Conservation (phyloP, 1,140 invertebrate genomes). For the Diorhabda sublineata region DNA sequence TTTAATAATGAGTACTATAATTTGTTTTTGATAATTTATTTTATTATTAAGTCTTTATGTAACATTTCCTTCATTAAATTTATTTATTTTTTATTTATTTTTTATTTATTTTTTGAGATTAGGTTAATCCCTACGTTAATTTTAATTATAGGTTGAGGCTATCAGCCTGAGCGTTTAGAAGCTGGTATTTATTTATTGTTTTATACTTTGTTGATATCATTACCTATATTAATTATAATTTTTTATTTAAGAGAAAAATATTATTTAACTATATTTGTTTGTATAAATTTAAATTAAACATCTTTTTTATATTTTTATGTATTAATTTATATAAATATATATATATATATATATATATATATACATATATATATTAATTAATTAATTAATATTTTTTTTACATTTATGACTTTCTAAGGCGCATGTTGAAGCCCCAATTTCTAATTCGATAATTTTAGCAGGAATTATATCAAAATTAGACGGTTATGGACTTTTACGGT, state of each 20-base stretch:
- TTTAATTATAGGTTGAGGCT: too few species aligned
- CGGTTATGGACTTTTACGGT: conserved; percentile 53
- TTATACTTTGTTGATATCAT: conserved; percentile 58
- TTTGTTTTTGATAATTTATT: conserved; percentile 61
- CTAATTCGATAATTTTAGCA: conserved; percentile 67
- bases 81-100: conserved; percentile 50
- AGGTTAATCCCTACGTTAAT: too few species aligned
- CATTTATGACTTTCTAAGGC: conserved; percentile 65
- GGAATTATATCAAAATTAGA: conserved; percentile 66
- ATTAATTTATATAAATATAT: too few species aligned
- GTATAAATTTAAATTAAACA: conserved; percentile 45
- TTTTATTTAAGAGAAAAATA: conserved; percentile 45
- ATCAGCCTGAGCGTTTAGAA: conserved; percentile 57
- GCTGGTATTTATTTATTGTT: conserved; percentile 59
- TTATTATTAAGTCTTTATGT: conserved; percentile 22
- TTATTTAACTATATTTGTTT: conserved; percentile 52
- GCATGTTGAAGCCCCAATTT: conserved; percentile 44
- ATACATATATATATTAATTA: too few species aligned
- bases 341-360: too few species aligned
- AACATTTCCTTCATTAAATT: conserved; percentile 36
- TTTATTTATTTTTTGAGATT: too few species aligned
- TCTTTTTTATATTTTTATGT: conserved; percentile 49
- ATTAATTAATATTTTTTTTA: too few species aligned
- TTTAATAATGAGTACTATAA: conserved; percentile 44
- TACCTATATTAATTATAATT: conserved; percentile 44